Percentiles rank a stretch among this genome's conserved stretches.
Conservation (phyloP, 1,140 invertebrate species). For the Drosophila ohnishii region DNA sequence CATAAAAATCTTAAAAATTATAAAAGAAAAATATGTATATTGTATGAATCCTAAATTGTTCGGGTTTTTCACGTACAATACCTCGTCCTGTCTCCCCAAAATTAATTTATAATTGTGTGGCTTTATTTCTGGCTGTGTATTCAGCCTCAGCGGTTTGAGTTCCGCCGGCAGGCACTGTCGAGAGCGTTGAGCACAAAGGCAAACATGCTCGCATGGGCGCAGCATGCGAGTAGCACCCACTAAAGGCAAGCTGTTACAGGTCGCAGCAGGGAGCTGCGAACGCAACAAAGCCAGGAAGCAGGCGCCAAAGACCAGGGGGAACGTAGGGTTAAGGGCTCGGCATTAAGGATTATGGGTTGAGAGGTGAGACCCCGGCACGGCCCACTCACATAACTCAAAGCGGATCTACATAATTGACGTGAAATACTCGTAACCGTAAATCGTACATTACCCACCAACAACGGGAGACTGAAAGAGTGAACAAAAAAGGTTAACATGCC, state of each 20-base stretch:
- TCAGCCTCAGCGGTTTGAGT: constrained; percentile 10
- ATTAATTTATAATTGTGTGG: background rate
- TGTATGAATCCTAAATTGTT: background rate
- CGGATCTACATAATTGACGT: constrained; percentile 79
- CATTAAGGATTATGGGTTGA: constrained; percentile 8
- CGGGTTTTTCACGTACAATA: background rate
- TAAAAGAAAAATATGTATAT: too few relatives aligned
- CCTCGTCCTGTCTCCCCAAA: background rate
- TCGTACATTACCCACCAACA: constrained; percentile 55
- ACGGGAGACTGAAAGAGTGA: background rate
- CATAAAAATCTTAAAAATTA: too few relatives aligned
- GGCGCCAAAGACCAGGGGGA: constrained; percentile 15
- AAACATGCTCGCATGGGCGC: constrained; percentile 18
- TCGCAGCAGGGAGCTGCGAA: constrained; percentile 31
- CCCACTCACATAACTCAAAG: constrained; percentile 74
- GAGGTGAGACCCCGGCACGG: constrained; percentile 14
- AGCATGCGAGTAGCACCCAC: constrained; percentile 16
- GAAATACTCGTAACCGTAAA: constrained; percentile 69
- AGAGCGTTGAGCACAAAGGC: constrained; percentile 48
- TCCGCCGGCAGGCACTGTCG: constrained; percentile 28
- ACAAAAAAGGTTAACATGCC: constrained; percentile 58
- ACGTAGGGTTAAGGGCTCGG: constrained; percentile 2
- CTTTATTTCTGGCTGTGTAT: constrained; percentile 20
- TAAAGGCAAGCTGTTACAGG: constrained; percentile 57
- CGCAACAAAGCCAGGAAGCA: constrained; percentile 27